A percentile compares a stretch with the other conserved stretches of the same genome.
phyloP scores from a whole-genome alignment of 2,113 vertebrate species.

The Psettodes erumei region DNA sequence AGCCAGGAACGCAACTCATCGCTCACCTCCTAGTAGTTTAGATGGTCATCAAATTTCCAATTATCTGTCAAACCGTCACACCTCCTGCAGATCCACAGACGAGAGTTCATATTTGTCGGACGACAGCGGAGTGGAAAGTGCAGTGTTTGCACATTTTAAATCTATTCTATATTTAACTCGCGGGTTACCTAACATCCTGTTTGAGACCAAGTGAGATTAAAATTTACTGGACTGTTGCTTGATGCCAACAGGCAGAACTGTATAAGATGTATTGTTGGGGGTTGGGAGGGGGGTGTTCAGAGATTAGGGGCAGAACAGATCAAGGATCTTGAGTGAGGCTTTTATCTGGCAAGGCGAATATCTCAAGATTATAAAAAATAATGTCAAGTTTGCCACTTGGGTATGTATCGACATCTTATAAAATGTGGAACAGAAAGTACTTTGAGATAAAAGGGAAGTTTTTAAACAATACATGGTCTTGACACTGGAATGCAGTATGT shows the following conservation, averaged over 20 bases:
- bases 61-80: not conserved
- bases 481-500: constrained; percentile 47
- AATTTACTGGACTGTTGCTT: not conserved
- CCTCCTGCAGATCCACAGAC: not conserved
- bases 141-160: not conserved
- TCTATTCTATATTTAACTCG: not conserved
- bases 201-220: not conserved
- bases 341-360: not conserved
- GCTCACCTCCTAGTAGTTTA: not conserved
- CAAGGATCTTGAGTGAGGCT: constrained; percentile 11
- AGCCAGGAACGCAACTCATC: constrained; percentile 5
- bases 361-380: constrained; percentile 31
- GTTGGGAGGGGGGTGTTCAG: too few species aligned
- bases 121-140: not conserved
- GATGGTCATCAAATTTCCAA: constrained; percentile 41
- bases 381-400: constrained; percentile 15
- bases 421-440: constrained; percentile 12
- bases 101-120: not conserved
- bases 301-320: not conserved
- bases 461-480: constrained; percentile 60
- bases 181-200: not conserved
- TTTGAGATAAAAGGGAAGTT: constrained; percentile 48
- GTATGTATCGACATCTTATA: constrained; percentile 27
- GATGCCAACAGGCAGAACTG: too few species aligned
- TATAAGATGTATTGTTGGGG: too few species aligned